Percentiles rank a stretch among this genome's conserved stretches.
Evolutionary conservation across 2,888 invertebrate species (phyloP).

Genomic region (Callosobruchus maculatus): DNA sequence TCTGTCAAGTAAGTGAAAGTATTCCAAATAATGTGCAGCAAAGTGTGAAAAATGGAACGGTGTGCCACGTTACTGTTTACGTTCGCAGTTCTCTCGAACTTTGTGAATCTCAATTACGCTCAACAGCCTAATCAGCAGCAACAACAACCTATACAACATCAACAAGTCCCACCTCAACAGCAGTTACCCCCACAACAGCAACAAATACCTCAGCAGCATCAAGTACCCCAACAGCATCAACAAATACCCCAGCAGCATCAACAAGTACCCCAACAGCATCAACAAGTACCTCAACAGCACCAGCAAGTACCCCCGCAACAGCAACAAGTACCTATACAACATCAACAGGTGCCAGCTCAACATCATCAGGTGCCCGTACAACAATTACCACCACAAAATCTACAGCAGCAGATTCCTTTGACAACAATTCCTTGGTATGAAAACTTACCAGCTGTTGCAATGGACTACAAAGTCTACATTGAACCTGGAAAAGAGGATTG

Average conservation of each 20-base stretch:
- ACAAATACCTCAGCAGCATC: background rate
- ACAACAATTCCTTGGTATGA: conserved; percentile 77
- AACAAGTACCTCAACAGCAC: background rate
- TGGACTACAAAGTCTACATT: conserved; percentile 94
- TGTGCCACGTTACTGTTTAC: conserved; percentile 31
- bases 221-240: background rate
- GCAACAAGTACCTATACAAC: background rate
- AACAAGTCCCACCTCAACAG: background rate
- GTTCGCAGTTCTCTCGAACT: conserved; percentile 17
- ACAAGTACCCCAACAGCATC: background rate
- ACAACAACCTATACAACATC: background rate
- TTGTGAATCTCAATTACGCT: background rate
- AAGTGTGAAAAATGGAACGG: conserved; percentile 24
- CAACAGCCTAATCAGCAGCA: background rate
- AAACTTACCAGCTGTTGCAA: conserved; percentile 84
- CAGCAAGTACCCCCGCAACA: background rate
- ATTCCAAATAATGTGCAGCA: background rate
- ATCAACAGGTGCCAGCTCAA: background rate
- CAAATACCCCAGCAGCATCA: background rate
- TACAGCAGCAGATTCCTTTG: conserved; percentile 25
- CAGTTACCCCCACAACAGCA: background rate
- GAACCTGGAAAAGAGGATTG: conserved; percentile 95
- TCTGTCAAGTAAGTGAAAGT: background rate
- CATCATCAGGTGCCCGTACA: background rate
- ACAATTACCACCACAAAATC: background rate